phyloP scores from a whole-genome alignment of 2,888 invertebrate genomes.

The Aphodius granarius region DNA sequence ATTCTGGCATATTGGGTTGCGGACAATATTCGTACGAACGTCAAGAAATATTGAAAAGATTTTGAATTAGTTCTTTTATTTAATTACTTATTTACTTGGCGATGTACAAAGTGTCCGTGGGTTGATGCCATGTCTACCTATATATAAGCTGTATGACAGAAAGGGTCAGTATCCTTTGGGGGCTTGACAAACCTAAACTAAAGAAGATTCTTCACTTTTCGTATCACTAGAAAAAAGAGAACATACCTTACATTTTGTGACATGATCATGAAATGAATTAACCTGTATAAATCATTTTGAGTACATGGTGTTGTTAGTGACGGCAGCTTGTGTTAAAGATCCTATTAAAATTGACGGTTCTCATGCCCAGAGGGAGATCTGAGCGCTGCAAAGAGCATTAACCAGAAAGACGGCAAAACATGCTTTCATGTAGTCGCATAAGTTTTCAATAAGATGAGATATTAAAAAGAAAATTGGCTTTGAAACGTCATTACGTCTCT shows the following conservation, averaged over 20 bases:
- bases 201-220: constrained; percentile 27
- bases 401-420: too few species aligned
- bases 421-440: too few species aligned
- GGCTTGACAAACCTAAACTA: constrained; percentile 25
- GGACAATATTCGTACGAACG: background rate
- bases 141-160: constrained; percentile 4
- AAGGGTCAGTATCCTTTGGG: constrained; percentile 1
- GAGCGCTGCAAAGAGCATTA: too few species aligned
- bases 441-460: too few species aligned
- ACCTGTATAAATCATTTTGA: background rate
- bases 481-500: too few species aligned
- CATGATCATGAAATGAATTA: background rate
- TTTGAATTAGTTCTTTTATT: too few species aligned
- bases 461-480: too few species aligned
- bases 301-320: background rate
- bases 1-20: background rate
- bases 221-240: constrained; percentile 27
- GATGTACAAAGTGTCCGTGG: constrained; percentile 3
- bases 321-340: constrained; percentile 5
- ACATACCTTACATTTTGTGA: background rate
- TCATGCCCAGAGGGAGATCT: too few species aligned
- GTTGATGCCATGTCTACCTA: constrained; percentile 2
- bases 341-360: too few species aligned
- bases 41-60: background rate
- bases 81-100: background rate